Conservation (phyloP, 1,140 invertebrate species). For the Argopecten irradians region DNA sequence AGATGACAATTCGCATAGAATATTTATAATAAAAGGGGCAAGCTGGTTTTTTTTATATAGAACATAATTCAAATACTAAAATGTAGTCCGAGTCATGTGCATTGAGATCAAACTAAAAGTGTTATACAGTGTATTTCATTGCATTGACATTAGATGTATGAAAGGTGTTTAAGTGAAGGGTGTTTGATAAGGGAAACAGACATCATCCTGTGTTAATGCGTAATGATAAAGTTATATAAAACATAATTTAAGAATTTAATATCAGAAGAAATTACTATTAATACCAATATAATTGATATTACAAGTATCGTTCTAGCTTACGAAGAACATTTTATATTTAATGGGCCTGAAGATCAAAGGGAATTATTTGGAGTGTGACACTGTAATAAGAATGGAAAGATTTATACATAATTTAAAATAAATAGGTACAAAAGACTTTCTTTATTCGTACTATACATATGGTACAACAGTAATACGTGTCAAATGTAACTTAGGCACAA, state of each 20-base stretch:
- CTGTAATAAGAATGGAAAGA: neutral
- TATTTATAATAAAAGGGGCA: no score
- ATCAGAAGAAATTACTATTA: neutral
- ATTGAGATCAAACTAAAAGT: no score
- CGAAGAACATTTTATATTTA: neutral
- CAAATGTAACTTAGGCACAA: no score
- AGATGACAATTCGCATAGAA: no score
- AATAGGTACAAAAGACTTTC: neutral
- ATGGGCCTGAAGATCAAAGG: neutral
- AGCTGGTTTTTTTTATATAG: no score
- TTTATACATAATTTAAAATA: neutral
- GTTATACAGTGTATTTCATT: no score
- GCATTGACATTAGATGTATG: no score
- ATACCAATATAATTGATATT: neutral
- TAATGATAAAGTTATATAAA: neutral
- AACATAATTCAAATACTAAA: no score
- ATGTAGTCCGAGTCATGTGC: no score
- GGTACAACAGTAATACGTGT: no score
- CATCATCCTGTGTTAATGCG: neutral
- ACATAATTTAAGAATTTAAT: neutral
- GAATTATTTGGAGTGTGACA: neutral
- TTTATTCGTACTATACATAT: neutral
- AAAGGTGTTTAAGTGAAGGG: no score
- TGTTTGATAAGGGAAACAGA: neutral
- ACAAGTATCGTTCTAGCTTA: neutral